Evolutionary conservation across 2,797 vertebrate genomes (phyloP).

Genomic region (Nyctibius grandis): DNA sequence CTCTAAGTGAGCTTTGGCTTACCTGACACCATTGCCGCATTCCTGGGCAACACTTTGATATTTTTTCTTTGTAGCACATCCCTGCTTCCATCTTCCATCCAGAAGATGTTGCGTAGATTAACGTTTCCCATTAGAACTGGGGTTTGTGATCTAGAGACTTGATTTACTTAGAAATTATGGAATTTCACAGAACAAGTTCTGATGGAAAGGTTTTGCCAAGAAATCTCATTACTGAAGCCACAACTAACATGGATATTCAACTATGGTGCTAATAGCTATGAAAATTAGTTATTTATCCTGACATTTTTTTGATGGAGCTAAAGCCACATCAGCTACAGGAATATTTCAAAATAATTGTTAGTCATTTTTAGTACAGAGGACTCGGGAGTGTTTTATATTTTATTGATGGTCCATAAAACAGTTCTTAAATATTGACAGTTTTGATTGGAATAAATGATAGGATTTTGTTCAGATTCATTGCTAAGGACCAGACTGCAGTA

Average conservation of each 20-base stretch:
- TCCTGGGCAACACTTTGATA: neutral
- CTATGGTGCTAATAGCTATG: neutral
- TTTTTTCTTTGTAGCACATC: neutral
- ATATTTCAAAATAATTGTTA: neutral
- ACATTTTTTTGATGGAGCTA: neutral
- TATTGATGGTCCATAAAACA: neutral
- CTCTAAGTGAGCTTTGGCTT: neutral
- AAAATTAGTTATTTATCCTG: neutral
- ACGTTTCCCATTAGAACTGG: neutral
- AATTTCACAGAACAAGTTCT: neutral
- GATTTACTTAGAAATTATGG: neutral
- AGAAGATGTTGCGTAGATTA: neutral
- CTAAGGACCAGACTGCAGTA: neutral
- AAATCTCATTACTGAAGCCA: neutral
- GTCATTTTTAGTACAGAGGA: neutral
- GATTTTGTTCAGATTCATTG: neutral
- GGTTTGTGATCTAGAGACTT: neutral
- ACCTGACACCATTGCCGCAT: neutral
- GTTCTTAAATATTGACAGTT: neutral
- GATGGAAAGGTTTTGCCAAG: neutral
- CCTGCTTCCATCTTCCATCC: neutral
- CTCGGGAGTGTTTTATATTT: neutral
- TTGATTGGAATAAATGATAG: neutral
- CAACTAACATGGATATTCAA: neutral
- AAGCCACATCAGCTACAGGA: neutral